Percentiles rank a stretch among this genome's conserved stretches.
phyloP scores from a whole-genome alignment of 2,113 vertebrate genomes.

The Malurus alboscapulatus region DNA sequence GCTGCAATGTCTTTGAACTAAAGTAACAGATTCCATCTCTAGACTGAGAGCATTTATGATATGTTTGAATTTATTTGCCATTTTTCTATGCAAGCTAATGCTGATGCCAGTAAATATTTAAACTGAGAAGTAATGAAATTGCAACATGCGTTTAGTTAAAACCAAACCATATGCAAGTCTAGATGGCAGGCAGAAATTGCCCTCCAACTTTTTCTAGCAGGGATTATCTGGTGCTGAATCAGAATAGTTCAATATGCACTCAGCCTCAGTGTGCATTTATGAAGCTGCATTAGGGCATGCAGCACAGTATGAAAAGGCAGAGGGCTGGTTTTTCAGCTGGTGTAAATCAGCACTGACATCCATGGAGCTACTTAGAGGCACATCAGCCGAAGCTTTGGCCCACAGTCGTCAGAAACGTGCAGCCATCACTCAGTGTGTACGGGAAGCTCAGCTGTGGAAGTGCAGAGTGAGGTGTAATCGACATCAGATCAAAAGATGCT shows the following conservation, averaged over 20 bases:
- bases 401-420: background rate
- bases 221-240: slow-evolving; percentile 15
- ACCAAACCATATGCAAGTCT: slow-evolving; percentile 16
- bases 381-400: slow-evolving; percentile 23
- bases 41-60: slow-evolving; percentile 34
- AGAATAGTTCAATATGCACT: background rate
- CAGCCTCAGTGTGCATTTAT: background rate
- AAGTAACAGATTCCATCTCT: slow-evolving; percentile 41
- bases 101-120: slow-evolving; percentile 55
- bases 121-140: slow-evolving; percentile 37
- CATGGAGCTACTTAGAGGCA: background rate
- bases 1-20: background rate
- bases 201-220: background rate
- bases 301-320: background rate
- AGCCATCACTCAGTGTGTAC: background rate
- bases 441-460: background rate
- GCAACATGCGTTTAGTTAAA: slow-evolving; percentile 46
- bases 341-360: slow-evolving; percentile 42
- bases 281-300: slow-evolving; percentile 31
- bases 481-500: slow-evolving; percentile 2
- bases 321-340: slow-evolving; percentile 38
- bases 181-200: slow-evolving; percentile 31
- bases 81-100: slow-evolving; percentile 55
- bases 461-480: background rate
- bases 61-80: slow-evolving; percentile 44